Conservation (phyloP, 53 echinoderm and acorn worm species). For the Mesocentrotus franciscanus region DNA sequence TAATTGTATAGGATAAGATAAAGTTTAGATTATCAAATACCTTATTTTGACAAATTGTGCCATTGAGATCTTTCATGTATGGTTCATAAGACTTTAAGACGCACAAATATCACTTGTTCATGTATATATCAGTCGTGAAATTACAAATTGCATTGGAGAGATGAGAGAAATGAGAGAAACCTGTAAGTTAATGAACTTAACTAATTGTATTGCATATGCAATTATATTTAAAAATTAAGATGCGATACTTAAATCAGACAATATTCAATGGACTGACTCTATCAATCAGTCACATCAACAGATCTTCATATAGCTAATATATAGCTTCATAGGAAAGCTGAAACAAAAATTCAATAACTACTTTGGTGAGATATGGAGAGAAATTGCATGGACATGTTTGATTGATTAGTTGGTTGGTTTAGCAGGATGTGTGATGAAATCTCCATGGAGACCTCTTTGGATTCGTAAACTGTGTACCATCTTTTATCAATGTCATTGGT, state of each 20-base stretch:
- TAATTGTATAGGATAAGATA: neutral
- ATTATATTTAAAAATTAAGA: too few species aligned
- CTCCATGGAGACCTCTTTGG: too few species aligned
- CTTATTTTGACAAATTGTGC: constrained; percentile 15
- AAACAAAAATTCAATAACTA: too few species aligned
- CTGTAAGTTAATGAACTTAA: neutral
- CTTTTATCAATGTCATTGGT: too few species aligned
- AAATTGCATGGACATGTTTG: neutral
- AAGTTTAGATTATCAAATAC: neutral
- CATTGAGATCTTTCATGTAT: constrained; percentile 31
- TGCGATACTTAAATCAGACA: too few species aligned
- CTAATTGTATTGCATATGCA: neutral
- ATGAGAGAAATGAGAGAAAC: neutral
- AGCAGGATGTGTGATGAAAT: too few species aligned
- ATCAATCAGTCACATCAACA: too few species aligned
- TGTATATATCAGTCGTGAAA: neutral
- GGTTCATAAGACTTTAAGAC: neutral
- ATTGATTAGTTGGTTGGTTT: too few species aligned
- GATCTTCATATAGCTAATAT: too few species aligned
- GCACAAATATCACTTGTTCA: neutral
- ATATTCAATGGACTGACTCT: too few species aligned
- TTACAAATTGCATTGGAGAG: neutral
- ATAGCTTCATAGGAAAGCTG: too few species aligned
- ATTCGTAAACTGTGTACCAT: too few species aligned
- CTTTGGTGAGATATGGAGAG: neutral